Percentiles rank a stretch among this genome's conserved stretches.
These are phyloP conservation scores for Orchestia grillus DNA, from an alignment of 1,140 invertebrate genomes.

Conservation along the genomic window DNA sequence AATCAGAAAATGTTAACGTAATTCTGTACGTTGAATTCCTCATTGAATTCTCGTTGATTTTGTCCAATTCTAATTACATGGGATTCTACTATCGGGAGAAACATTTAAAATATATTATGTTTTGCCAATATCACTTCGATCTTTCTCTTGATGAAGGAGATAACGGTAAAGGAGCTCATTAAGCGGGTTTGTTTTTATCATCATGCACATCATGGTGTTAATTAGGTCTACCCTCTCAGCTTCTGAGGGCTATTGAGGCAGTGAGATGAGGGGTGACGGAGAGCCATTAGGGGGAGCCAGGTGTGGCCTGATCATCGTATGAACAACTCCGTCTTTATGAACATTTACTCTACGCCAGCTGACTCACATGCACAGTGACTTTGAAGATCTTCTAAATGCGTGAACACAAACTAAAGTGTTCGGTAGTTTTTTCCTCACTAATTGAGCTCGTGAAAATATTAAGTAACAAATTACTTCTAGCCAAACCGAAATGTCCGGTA, in stretches of 20 bases:
- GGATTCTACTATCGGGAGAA: neutral
- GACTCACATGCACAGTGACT: no score
- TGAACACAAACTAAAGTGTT: no score
- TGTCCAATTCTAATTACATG: neutral
- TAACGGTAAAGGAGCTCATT: neutral
- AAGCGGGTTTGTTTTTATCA: conserved; percentile 28
- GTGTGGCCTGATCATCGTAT: conserved; percentile 14
- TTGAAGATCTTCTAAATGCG: no score
- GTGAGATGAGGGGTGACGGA: conserved; percentile 43
- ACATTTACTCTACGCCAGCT: no score
- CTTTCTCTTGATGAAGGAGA: neutral
- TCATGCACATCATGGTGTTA: neutral
- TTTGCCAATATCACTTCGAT: neutral
- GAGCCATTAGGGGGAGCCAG: conserved; percentile 8
- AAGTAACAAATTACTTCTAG: no score
- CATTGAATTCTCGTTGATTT: neutral
- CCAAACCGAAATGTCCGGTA: no score
- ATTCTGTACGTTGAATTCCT: neutral
- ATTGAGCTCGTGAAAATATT: no score
- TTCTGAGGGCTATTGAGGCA: conserved; percentile 10
- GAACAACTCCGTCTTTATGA: neutral
- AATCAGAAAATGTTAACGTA: neutral
- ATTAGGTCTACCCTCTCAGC: conserved; percentile 24
- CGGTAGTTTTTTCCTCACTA: no score
- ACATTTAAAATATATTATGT: neutral